Conservation (phyloP, 2,797 vertebrate species). For the Gymnoscopelus braueri region DNA sequence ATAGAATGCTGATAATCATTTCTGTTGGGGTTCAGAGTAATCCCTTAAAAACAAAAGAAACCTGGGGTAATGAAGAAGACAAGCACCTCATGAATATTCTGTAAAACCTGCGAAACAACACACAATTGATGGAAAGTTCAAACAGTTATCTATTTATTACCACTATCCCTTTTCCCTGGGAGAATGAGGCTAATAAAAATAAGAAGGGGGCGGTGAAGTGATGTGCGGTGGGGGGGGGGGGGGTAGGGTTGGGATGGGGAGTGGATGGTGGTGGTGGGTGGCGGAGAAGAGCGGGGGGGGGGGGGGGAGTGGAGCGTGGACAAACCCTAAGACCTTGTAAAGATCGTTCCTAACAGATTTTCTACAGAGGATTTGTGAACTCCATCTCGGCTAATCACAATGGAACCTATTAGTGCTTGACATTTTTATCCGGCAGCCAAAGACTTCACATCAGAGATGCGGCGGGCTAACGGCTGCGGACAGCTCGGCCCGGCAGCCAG, state of each 20-base stretch:
- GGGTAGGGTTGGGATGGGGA: not conserved
- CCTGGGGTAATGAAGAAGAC: slow-evolving; percentile 57
- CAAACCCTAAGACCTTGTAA: slow-evolving; percentile 80
- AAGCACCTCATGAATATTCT: slow-evolving; percentile 74
- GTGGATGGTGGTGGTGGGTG: not conserved
- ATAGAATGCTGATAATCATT: slow-evolving; percentile 48
- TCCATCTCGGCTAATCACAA: slow-evolving; percentile 83
- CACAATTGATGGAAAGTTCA: slow-evolving; percentile 76
- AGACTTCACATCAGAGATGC: slow-evolving; percentile 68
- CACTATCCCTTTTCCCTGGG: slow-evolving; percentile 49
- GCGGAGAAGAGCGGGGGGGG: slow-evolving; percentile 17
- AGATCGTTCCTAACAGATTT: slow-evolving; percentile 79
- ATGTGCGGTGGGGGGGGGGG: slow-evolving; percentile 2
- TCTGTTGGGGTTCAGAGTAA: slow-evolving; percentile 41
- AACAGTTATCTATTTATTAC: slow-evolving; percentile 79
- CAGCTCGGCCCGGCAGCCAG: slow-evolving; percentile 51
- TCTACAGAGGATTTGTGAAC: slow-evolving; percentile 78
- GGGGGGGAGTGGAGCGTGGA: slow-evolving; percentile 35
- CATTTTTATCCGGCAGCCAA: slow-evolving; percentile 83
- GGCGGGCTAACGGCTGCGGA: slow-evolving; percentile 70
- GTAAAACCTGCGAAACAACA: not conserved
- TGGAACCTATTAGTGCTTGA: slow-evolving; percentile 85
- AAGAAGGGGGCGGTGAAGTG: not conserved
- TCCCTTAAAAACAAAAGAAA: slow-evolving; percentile 60
- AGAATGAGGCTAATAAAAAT: slow-evolving; percentile 34